Conservation (phyloP, 2,888 invertebrate genomes). For the Andrena chrysosceles region DNA sequence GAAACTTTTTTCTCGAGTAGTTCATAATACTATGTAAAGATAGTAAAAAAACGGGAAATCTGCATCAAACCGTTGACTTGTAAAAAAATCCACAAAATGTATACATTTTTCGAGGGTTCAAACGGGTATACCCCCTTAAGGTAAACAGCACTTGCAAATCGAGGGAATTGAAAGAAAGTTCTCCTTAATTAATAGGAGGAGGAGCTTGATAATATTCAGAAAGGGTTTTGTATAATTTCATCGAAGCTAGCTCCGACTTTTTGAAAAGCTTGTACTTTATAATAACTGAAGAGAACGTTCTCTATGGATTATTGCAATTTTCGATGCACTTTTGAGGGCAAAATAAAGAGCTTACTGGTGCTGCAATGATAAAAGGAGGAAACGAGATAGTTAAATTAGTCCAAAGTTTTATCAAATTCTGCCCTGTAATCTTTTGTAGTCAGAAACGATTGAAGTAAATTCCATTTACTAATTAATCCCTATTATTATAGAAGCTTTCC, state of each 20-base stretch:
- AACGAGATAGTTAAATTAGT: slow-evolving; percentile 13
- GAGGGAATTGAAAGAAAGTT: no score
- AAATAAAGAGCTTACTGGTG: background rate
- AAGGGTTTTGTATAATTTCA: background rate
- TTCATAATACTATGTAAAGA: no score
- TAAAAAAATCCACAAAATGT: no score
- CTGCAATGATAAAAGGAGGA: background rate
- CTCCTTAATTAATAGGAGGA: no score
- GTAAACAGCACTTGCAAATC: background rate
- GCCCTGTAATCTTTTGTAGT: background rate
- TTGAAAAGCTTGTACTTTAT: background rate
- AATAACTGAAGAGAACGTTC: background rate
- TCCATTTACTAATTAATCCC: background rate
- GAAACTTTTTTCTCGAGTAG: no score
- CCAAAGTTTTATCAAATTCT: slow-evolving; percentile 18
- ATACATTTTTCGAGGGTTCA: no score
- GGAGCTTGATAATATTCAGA: background rate
- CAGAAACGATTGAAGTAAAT: slow-evolving; percentile 14
- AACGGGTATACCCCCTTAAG: no score
- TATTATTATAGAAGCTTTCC: background rate
- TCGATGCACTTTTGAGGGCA: background rate
- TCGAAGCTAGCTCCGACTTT: background rate
- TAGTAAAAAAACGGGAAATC: no score
- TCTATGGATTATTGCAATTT: background rate
- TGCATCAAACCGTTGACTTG: no score